Conservation (phyloP, 2,113 vertebrate species). For the Machaerirhynchus nigripectus region DNA sequence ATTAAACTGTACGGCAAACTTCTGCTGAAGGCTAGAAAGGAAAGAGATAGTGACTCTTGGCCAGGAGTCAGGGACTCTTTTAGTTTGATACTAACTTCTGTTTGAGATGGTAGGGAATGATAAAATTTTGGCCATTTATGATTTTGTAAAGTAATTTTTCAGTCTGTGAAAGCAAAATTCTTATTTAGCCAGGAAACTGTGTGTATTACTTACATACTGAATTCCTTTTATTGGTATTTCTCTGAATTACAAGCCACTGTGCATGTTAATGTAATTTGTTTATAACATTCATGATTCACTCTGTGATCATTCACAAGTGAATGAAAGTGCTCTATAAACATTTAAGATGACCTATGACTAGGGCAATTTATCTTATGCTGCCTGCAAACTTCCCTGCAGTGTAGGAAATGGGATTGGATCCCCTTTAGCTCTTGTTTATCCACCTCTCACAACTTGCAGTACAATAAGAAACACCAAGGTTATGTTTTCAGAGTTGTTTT, state of each 20-base stretch:
- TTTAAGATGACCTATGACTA: not conserved
- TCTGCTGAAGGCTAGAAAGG: not conserved
- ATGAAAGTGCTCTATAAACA: constrained; percentile 7
- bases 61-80: not conserved
- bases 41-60: not conserved
- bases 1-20: not conserved
- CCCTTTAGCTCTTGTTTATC: not conserved
- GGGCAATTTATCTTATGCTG: not conserved
- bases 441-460: not conserved
- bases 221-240: not conserved
- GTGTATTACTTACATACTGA: not conserved
- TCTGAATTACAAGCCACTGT: not conserved
- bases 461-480: not conserved
- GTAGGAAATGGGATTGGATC: not conserved
- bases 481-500: not conserved
- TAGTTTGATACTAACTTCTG: not conserved
- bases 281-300: not conserved
- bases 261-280: not conserved
- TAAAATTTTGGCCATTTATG: not conserved
- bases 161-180: not conserved
- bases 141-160: not conserved
- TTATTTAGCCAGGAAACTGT: not conserved
- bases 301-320: not conserved
- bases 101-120: not conserved
- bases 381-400: not conserved